Percentiles rank a stretch among this genome's conserved stretches.
phyloP scores from a whole-genome alignment of 1,140 invertebrate species.

The Bursaphelenchus mucronatus region DNA sequence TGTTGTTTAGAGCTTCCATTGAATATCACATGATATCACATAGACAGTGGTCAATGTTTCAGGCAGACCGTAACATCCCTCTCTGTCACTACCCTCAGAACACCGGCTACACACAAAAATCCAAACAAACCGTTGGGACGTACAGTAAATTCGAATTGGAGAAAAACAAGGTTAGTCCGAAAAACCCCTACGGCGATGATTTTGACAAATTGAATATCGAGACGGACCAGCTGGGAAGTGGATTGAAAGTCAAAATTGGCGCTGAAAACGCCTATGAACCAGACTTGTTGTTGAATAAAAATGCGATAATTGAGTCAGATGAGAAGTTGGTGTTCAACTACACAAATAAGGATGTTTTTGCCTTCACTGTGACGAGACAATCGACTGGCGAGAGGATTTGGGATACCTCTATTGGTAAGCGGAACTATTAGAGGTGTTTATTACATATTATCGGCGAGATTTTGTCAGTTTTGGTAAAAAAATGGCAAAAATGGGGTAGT shows the following conservation, averaged over 20 bases:
- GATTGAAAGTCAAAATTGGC: not conserved
- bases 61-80: conserved; percentile 2
- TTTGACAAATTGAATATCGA: conserved; percentile 16
- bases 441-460: no score
- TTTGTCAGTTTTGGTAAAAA: no score
- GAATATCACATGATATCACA: conserved; percentile 11
- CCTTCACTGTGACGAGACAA: conserved; percentile 35
- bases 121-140: not conserved
- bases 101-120: conserved; percentile 7
- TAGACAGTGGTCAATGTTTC: not conserved
- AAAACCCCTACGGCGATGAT: conserved; percentile 22
- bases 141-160: not conserved
- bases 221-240: conserved; percentile 6
- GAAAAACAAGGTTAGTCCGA: conserved; percentile 1
- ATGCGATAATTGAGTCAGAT: conserved; percentile 13
- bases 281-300: not conserved
- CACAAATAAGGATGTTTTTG: conserved; percentile 31
- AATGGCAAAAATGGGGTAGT: no score
- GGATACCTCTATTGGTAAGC: conserved; percentile 49
- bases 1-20: no score
- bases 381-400: conserved; percentile 36
- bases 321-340: conserved; percentile 25
- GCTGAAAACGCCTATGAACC: not conserved
- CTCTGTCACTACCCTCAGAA: conserved; percentile 19
- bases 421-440: not conserved